Evolutionary conservation across 30 jellyfish, hydroid and myxozoan genomes (phyloP), one percentile per base, ranked within the genome.

Genomic region (Clytia hemisphaerica): DNA sequence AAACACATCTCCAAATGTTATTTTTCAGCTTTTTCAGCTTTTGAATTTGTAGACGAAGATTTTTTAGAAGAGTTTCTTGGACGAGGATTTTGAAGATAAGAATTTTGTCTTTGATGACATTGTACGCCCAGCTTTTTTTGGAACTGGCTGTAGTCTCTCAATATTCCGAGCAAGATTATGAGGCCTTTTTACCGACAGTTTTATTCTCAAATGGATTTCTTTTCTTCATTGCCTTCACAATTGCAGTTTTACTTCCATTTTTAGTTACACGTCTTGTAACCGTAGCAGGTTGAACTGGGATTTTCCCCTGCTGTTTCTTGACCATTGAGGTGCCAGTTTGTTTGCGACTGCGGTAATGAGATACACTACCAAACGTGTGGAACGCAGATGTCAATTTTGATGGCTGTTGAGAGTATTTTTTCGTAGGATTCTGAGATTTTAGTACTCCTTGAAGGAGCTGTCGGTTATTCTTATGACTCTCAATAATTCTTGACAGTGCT

Each of bases 121-220:
- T n/a, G n/a, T n/a, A n/a, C n/a, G n/a, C n/a, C n/a, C 69, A 2
- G 69, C 69, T 27, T 55, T 55, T 55, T 55, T 55, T 55, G 69
- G n/a, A 55, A 27, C 37, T 22, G 69, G 69, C 4, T 55, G 22
- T 3, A 22, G 25, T 26, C 30, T 26, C 16, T 42, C n/a, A 4
- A 55, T 42, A 55, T 55, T 55, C 29, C 29, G 42, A 4, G 69
- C 69, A 27, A 55, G 29, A 26, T 55, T 21, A 27, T 55, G 69
- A 55, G 69, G 42, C 16, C 69, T 55, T 55, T n/a, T n/a, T n/a
- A 22, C 29, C 29, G 33, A 36, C 69, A 55, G 69, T 6, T 0
- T 16, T 55, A 3, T 21, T 21, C 30, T 55, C 58, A 10, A 55
- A 55, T 27, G 69, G 35, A 4, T 55, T 55, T 21, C 22, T 16